Conservation (phyloP, 1,140 invertebrate genomes). For the Atta colombica region DNA sequence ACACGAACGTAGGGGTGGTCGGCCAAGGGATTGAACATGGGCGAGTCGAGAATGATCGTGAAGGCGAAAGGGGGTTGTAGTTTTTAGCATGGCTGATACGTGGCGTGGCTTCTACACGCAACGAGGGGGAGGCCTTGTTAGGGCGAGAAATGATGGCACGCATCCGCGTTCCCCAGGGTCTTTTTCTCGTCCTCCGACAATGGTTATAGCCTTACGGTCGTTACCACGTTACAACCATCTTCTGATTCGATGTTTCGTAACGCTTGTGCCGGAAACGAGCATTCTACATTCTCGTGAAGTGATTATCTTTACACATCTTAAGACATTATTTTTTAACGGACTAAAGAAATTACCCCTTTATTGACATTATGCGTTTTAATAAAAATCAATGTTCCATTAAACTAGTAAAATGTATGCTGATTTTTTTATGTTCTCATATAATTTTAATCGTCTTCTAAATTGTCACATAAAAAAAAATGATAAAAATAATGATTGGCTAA, state of each 20-base stretch:
- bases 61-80: constrained; percentile 65
- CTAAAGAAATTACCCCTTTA: constrained; percentile 1
- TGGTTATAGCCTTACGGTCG: constrained; percentile 70
- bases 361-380: not conserved
- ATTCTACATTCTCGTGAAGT: not conserved
- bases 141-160: constrained; percentile 71
- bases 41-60: constrained; percentile 58
- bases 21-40: constrained; percentile 65
- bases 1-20: constrained; percentile 71
- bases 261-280: constrained; percentile 49
- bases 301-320: constrained; percentile 44
- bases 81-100: constrained; percentile 75
- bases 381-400: constrained; percentile 9
- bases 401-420: not conserved
- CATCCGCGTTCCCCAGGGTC: constrained; percentile 67
- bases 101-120: constrained; percentile 67
- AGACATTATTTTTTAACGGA: constrained; percentile 8
- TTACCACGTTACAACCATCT: constrained; percentile 72
- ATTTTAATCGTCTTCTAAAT: constrained; percentile 11
- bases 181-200: constrained; percentile 64
- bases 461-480: not conserved
- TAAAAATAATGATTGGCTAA: not conserved
- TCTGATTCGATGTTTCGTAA: constrained; percentile 60
- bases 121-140: constrained; percentile 77
- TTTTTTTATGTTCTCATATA: not conserved